Evolutionary conservation across 1,140 invertebrate genomes (phyloP), one percentile per base, ranked within the genome.

Genomic region (Pseudomyrmex gracilis): DNA sequence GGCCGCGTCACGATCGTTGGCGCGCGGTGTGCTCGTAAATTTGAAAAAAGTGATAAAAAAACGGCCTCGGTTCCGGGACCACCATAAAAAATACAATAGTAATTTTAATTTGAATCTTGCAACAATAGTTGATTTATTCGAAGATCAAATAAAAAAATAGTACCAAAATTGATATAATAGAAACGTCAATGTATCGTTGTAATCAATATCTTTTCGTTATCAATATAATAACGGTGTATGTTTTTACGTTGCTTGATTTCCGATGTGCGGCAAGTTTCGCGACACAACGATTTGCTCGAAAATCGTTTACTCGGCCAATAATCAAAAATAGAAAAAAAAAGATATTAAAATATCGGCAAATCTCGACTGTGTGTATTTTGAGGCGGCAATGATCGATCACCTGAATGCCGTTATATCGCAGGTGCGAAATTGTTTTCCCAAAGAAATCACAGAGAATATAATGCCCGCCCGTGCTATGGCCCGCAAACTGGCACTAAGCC

Each of bases 361-460:
- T 70, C 66, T 17, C 76, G 15, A 49, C 24, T 45, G 24, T 45
- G 43, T 71, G 51, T 70, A 78, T 80, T 78, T 78, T 57, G 51
- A 58, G 34, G 22, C n/a, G 66, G 2, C 17, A n/a, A 78, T 70
- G 76, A 80, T 80, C 76, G 76, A 78, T 78, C 74, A 63, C 49
- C 17, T 15, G 22, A 17, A 64, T 76, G 22, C 58, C 61, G 49
- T 77, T 66, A 57, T 15, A 58, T 53, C 76, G 15, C 64, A 70
- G 66, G 53, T 43, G 76, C 53, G 55, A 70, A 80, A 80, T 70
- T 80, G 76, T 71, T 80, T 80, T 60, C 76, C 58, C 66, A 53
- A 80, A 58, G 76, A 13, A 80, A 80, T 58, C 66, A 22, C 43
- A 80, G 66, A 71, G 5, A 34, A 34, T 34, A 34, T 34, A 34